These are phyloP conservation scores for Itoplectis maculator DNA, from an alignment of 2,888 invertebrate genomes.

Conservation along the genomic window DNA sequence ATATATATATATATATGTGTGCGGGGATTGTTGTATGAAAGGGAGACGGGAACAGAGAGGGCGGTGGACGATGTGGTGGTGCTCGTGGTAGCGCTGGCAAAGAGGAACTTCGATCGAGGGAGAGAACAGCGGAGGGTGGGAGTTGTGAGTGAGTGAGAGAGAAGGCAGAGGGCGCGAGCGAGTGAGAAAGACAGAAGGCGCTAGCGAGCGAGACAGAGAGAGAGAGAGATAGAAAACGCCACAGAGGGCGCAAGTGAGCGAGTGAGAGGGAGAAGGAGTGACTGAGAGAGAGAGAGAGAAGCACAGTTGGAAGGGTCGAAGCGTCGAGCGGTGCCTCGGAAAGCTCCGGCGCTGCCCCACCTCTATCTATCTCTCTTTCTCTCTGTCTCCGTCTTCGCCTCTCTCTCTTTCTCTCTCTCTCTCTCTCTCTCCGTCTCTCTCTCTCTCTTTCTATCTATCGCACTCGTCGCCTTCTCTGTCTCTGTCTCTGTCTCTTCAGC, in stretches of 20 bases:
- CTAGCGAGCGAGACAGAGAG: conserved; percentile 65
- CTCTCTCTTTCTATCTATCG: conserved; percentile 9
- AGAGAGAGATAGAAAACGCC: conserved; percentile 58
- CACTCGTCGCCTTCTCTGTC: too few relatives aligned
- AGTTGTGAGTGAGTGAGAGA: conserved; percentile 1
- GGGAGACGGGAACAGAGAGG: conserved; percentile 54
- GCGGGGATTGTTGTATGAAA: conserved; percentile 11
- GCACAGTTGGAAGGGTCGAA: conserved; percentile 61
- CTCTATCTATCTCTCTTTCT: conserved; percentile 42
- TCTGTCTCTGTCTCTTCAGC: conserved; percentile 42
- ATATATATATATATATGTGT: not conserved
- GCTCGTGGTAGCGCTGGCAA: conserved; percentile 85
- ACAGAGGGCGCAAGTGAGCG: not conserved
- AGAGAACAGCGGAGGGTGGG: conserved; percentile 68
- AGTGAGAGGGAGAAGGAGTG: conserved; percentile 9
- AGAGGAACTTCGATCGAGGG: conserved; percentile 77
- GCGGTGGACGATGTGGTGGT: conserved; percentile 64
- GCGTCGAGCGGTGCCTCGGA: conserved; percentile 66
- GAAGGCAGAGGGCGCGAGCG: conserved; percentile 33
- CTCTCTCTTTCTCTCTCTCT: conserved; percentile 37
- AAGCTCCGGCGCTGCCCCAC: conserved; percentile 66
- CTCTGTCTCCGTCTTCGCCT: conserved; percentile 40
- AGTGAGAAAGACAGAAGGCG: conserved; percentile 63
- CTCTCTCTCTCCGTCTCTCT: conserved; percentile 4
- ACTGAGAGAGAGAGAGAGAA: conserved; percentile 46